phyloP scores from a whole-genome alignment of 2,113 vertebrate genomes.

The Urocitellus parryii region DNA sequence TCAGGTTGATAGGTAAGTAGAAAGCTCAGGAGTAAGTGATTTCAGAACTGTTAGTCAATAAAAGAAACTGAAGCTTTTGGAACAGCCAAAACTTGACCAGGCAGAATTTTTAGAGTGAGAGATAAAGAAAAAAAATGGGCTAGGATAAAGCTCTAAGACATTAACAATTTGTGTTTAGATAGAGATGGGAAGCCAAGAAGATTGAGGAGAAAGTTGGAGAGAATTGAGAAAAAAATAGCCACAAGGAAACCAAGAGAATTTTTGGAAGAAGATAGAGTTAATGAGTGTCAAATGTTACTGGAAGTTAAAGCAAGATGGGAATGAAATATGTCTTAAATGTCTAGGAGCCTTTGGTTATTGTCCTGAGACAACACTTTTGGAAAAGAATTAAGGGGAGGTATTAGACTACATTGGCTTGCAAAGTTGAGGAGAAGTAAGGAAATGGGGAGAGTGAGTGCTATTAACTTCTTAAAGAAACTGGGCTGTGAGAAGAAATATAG shows the following conservation, averaged over 20 bases:
- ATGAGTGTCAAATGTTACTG: neutral
- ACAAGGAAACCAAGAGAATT: neutral
- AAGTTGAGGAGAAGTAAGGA: neutral
- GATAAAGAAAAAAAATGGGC: neutral
- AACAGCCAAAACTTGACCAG: neutral
- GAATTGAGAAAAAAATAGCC: neutral
- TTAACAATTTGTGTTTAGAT: neutral
- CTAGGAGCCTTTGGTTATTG: neutral
- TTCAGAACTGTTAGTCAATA: slow-evolving; percentile 29
- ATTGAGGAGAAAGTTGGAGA: neutral
- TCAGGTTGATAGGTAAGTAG: neutral
- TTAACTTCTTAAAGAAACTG: neutral
- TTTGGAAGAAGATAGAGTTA: neutral
- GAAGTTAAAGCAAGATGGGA: neutral
- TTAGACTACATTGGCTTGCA: neutral
- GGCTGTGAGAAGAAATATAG: neutral
- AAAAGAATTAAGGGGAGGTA: neutral
- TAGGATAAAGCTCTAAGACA: neutral
- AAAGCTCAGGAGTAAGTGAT: neutral
- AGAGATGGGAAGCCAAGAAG: neutral
- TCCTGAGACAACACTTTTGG: neutral
- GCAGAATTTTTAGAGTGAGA: slow-evolving; percentile 30
- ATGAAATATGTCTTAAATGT: neutral
- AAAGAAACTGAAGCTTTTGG: neutral
- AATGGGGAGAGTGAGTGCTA: neutral